Conservation (phyloP, 2,113 vertebrate species). For the Speoplatyrhinus poulsoni region DNA sequence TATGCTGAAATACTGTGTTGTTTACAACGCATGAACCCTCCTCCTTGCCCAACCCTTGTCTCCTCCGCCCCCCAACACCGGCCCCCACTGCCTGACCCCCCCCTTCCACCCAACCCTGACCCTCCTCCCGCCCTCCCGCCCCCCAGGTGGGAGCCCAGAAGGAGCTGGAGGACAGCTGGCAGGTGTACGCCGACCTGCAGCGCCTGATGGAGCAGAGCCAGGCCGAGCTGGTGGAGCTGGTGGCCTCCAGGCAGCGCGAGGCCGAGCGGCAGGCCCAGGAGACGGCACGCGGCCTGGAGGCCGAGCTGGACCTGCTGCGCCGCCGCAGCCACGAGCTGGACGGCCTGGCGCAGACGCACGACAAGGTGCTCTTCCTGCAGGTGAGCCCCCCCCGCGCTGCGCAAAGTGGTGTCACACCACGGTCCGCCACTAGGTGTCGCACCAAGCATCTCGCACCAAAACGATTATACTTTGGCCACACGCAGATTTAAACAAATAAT, state of each 20-base stretch:
- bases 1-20: no score
- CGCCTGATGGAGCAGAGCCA: constrained; percentile 76
- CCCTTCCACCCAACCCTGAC: not conserved
- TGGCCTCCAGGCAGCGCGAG: constrained; percentile 64
- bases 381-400: constrained; percentile 31
- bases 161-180: constrained; percentile 81
- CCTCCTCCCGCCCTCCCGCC: not conserved
- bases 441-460: no score
- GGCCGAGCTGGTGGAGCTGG: constrained; percentile 76
- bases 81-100: not conserved
- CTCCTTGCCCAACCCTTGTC: not conserved
- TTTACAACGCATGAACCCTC: no score
- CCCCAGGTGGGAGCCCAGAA: constrained; percentile 69
- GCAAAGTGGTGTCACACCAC: no score
- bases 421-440: no score
- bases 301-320: constrained; percentile 72
- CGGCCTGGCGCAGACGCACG: constrained; percentile 51
- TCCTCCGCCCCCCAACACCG: constrained; percentile 13
- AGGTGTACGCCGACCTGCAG: constrained; percentile 77
- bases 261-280: constrained; percentile 72
- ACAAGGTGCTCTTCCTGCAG: constrained; percentile 77
- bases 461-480: no score
- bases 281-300: constrained; percentile 68
- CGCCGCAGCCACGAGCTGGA: constrained; percentile 75
- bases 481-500: no score